Base-by-base conservation (phyloP, 2,888 invertebrate genomes). In the Andrena camellia region DNA sequence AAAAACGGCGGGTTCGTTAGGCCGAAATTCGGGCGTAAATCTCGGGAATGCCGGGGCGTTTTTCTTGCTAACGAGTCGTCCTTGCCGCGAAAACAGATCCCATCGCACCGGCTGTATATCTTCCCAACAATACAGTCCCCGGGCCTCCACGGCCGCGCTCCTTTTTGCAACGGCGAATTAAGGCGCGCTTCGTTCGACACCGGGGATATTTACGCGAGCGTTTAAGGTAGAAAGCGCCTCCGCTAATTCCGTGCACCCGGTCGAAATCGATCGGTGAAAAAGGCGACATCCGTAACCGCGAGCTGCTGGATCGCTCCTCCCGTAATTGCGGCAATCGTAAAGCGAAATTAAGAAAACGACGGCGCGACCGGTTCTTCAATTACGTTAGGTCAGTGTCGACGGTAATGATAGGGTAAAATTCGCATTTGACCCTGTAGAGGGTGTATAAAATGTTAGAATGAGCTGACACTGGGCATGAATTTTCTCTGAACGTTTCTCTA, bases 151-250 rank as follows among this genome's bases (percentile, higher is more conserved):
- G 57, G 10, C 7, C 26, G 60, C 20, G 26, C 42, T 33, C 62
- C n/a, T 67, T 77, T 68, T 74, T 54, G n/a, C 54, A 50, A 6
- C 48, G 52, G 62, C 66, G 82, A 75, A 82, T 85, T 69, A 62
- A 78, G 35, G 23, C 13, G 63, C 50, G 31, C 50, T 17, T 31
- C 63, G n/a, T 62, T 6, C 50, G 57, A 26, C 54, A n/a, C 13
- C 42, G 71, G 68, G 60, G 70, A 75, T 80, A 72, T 67, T 83
- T 72, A 73, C 67, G 67, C 62, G 59, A 78, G 54, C 72, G 63
- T 81, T 85, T 82, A 48, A 72, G 60, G 83, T 87, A 86, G 88
- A 86, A 89, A 89, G 84, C 78, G 79, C 71, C 62, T 54, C 5
- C 52, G 63, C 50, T 69, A 68, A 66, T 67, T 67, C 10, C 23